Evolutionary conservation across 92 coral and sea anemone genomes (phyloP).

Genomic region (Phymanthus crucifer): DNA sequence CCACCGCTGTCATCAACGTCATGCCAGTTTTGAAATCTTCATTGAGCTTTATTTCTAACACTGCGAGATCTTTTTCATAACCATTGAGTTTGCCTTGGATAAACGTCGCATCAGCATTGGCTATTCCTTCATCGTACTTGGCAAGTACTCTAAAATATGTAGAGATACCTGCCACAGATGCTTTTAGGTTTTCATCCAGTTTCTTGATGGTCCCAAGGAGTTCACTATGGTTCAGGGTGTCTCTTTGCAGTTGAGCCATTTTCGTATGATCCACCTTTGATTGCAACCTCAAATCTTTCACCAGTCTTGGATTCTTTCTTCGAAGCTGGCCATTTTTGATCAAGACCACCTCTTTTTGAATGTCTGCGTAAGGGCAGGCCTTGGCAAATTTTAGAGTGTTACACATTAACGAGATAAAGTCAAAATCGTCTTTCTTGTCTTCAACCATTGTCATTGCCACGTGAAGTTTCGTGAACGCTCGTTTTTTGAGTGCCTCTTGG

Average conservation of each 20-base stretch:
- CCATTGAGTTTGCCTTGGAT: slow-evolving; percentile 36
- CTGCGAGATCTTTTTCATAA: slow-evolving; percentile 8
- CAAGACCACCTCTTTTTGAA: slow-evolving; percentile 30
- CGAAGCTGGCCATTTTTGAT: slow-evolving; percentile 40
- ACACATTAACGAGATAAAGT: neutral
- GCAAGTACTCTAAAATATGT: slow-evolving; percentile 49
- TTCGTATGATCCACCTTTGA: slow-evolving; percentile 35
- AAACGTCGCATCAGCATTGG: slow-evolving; percentile 51
- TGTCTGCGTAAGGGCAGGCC: slow-evolving; percentile 22
- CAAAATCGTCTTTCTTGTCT: neutral
- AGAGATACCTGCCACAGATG: slow-evolving; percentile 45
- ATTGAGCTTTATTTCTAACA: slow-evolving; percentile 17
- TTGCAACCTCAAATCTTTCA: slow-evolving; percentile 50
- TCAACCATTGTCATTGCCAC: slow-evolving; percentile 3
- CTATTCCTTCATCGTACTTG: slow-evolving; percentile 57
- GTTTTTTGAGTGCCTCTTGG: neutral
- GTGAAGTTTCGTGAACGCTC: slow-evolving; percentile 14
- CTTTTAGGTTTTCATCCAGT: slow-evolving; percentile 41
- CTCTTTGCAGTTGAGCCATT: slow-evolving; percentile 34
- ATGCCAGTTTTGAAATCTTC: slow-evolving; percentile 18
- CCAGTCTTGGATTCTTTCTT: slow-evolving; percentile 18
- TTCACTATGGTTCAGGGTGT: slow-evolving; percentile 36
- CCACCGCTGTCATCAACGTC: slow-evolving; percentile 12
- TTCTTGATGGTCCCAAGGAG: slow-evolving; percentile 45
- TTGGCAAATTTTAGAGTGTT: neutral